These are phyloP conservation scores for Hemiscyllium ocellatum DNA, from an alignment of 2,113 vertebrate genomes.

Conservation along the genomic window DNA sequence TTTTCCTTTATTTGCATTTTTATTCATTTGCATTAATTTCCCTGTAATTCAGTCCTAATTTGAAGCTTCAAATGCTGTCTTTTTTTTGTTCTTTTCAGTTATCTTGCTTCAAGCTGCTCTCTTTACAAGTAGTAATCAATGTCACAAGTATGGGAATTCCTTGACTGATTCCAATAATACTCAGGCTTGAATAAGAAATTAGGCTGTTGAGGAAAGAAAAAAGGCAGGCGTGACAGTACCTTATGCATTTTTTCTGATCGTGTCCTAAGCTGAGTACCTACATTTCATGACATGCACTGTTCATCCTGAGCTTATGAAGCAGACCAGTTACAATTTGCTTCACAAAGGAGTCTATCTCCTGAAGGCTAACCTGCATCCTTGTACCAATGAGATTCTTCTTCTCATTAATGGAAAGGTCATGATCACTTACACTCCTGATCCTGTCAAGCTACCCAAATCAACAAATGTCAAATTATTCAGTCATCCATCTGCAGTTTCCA, in stretches of 20 bases:
- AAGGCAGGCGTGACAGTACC: background rate
- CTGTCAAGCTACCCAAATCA: background rate
- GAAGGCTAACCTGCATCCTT: background rate
- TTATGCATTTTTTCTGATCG: background rate
- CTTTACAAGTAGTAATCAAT: background rate
- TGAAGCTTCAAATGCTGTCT: background rate
- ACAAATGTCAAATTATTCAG: background rate
- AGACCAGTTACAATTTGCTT: background rate
- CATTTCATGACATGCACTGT: background rate
- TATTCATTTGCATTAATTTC: conserved; percentile 1
- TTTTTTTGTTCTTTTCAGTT: background rate
- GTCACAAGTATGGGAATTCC: background rate
- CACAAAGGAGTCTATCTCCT: background rate
- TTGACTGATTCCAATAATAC: background rate
- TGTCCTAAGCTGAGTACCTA: background rate
- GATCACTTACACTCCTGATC: background rate
- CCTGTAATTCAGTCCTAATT: background rate
- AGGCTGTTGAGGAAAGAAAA: background rate
- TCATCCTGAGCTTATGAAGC: background rate
- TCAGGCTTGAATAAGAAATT: background rate
- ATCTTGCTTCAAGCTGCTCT: background rate
- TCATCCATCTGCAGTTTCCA: background rate
- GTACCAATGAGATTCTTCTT: background rate
- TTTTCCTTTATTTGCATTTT: conserved; percentile 5
- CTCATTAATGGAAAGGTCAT: background rate